Evolutionary conservation across 2,888 invertebrate genomes (phyloP).

Genomic region (Papilio elwesi): DNA sequence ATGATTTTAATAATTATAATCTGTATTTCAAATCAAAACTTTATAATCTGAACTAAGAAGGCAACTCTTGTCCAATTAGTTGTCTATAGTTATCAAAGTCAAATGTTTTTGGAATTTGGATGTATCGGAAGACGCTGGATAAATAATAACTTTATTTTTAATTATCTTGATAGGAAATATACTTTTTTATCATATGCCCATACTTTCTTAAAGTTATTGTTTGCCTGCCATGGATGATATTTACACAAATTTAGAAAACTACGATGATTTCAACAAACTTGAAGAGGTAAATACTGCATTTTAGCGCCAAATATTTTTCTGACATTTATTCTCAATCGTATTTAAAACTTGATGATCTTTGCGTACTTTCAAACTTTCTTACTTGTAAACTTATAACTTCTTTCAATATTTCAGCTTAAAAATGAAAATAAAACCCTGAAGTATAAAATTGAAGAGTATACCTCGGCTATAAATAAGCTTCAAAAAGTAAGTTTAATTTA

Average conservation of each 20-base stretch:
- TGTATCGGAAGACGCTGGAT: conserved; percentile 15
- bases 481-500: conserved; percentile 67
- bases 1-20: neutral
- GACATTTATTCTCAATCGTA: conserved; percentile 34
- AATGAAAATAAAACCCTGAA: conserved; percentile 69
- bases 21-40: neutral
- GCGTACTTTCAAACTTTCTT: neutral
- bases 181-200: conserved; percentile 13
- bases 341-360: conserved; percentile 9
- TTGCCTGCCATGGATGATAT: conserved; percentile 63
- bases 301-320: conserved; percentile 69
- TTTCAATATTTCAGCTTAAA: conserved; percentile 60
- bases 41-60: neutral
- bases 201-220: neutral
- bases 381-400: conserved; percentile 10
- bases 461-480: conserved; percentile 58
- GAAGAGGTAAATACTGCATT: conserved; percentile 63
- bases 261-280: conserved; percentile 62
- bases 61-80: neutral
- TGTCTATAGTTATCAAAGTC: conserved; percentile 31
- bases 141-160: conserved; percentile 17
- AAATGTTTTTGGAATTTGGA: conserved; percentile 12
- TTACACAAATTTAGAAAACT: conserved; percentile 72
- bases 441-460: conserved; percentile 62
- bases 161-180: neutral